Evolutionary conservation across 2,888 invertebrate species (phyloP).

Genomic region (Philopedon plagiatum): DNA sequence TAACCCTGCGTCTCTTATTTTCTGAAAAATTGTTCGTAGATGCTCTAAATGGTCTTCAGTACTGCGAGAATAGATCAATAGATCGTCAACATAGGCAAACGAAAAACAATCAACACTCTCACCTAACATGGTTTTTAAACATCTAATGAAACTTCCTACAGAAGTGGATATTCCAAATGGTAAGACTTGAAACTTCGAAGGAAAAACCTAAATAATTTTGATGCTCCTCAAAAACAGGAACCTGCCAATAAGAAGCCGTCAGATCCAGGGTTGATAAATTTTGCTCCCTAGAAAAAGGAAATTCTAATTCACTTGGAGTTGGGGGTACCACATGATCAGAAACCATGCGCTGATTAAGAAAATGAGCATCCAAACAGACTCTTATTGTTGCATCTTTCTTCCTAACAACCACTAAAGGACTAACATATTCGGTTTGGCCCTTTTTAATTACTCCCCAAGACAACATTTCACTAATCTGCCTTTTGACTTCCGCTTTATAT

Average conservation of each 20-base stretch:
- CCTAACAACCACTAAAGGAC: slow-evolving; percentile 38
- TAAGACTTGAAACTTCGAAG: slow-evolving; percentile 44
- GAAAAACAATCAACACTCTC: slow-evolving; percentile 15
- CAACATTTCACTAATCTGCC: slow-evolving; percentile 39
- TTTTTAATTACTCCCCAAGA: slow-evolving; percentile 32
- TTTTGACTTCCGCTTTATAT: slow-evolving; percentile 12
- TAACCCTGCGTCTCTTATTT: slow-evolving; percentile 19
- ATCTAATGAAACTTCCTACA: slow-evolving; percentile 26
- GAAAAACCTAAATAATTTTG: slow-evolving; percentile 49
- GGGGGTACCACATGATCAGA: slow-evolving; percentile 46
- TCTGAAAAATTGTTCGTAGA: slow-evolving; percentile 26
- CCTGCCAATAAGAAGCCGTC: slow-evolving; percentile 49
- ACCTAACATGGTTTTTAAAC: slow-evolving; percentile 28
- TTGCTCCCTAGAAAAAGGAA: slow-evolving; percentile 15
- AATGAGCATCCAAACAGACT: slow-evolving; percentile 48
- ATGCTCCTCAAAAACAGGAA: slow-evolving; percentile 36
- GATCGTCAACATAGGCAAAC: slow-evolving; percentile 36
- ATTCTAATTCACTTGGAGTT: slow-evolving; percentile 29
- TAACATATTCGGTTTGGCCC: slow-evolving; percentile 33
- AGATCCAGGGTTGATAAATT: slow-evolving; percentile 32
- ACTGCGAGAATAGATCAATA: slow-evolving; percentile 25
- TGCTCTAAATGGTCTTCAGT: slow-evolving; percentile 32
- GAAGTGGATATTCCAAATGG: slow-evolving; percentile 48
- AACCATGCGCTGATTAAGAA: slow-evolving; percentile 37
- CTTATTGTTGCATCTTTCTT: slow-evolving; percentile 48